These are phyloP conservation scores for Stigmatopora argus DNA, from an alignment of 2,113 vertebrate species.

Conservation along the genomic window DNA sequence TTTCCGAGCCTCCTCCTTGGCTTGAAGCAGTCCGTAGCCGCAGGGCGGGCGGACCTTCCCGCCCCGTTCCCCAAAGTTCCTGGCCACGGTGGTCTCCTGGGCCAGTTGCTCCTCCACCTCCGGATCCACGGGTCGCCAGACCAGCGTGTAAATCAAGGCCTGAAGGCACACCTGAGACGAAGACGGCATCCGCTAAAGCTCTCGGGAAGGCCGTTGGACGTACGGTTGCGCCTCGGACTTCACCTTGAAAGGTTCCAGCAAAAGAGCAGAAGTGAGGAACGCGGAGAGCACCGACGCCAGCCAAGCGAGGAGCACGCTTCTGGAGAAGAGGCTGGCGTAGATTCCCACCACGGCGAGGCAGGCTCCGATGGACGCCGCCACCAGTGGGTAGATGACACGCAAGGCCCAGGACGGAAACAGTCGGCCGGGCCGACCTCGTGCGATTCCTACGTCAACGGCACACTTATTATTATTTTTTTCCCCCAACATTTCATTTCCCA, in stretches of 20 bases:
- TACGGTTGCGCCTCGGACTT: constrained; percentile 4
- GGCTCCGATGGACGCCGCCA: constrained; percentile 49
- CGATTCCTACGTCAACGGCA: constrained; percentile 53
- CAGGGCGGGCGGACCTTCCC: constrained; percentile 66
- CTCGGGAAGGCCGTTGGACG: neutral
- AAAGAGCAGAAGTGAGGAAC: constrained; percentile 65
- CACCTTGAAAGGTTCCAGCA: constrained; percentile 75
- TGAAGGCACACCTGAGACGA: constrained; percentile 63
- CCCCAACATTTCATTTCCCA: neutral
- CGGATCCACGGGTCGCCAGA: constrained; percentile 71
- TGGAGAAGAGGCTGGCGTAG: constrained; percentile 67
- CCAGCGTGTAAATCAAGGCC: constrained; percentile 57
- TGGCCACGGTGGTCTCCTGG: constrained; percentile 61
- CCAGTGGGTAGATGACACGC: constrained; percentile 56
- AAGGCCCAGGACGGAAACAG: constrained; percentile 65
- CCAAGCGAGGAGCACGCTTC: constrained; percentile 69
- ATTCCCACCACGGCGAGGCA: constrained; percentile 65
- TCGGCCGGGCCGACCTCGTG: constrained; percentile 46
- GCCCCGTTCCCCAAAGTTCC: constrained; percentile 29
- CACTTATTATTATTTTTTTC: neutral
- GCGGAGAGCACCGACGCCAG: constrained; percentile 63
- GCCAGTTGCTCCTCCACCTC: constrained; percentile 70
- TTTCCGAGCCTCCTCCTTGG: constrained; percentile 74
- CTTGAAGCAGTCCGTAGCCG: constrained; percentile 74
- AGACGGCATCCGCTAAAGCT: neutral